Conservation (phyloP, 2,888 invertebrate genomes). For the Pterostichus niger region DNA sequence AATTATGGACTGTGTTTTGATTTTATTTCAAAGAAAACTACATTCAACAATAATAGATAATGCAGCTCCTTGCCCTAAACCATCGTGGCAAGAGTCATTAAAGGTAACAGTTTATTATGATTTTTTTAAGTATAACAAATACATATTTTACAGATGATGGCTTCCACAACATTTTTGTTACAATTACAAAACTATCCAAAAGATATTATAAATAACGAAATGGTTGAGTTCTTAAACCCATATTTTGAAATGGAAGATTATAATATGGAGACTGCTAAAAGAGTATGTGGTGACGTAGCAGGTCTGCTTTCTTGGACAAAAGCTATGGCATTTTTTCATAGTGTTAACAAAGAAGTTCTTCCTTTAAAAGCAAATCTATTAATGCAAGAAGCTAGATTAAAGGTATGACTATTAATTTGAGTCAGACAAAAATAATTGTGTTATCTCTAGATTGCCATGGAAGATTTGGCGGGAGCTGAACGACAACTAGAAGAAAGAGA, state of each 20-base stretch:
- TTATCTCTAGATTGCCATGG: conserved; percentile 86
- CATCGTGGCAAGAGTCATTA: conserved; percentile 97
- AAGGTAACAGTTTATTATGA: conserved; percentile 80
- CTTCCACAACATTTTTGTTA: conserved; percentile 93
- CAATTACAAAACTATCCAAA: conserved; percentile 97
- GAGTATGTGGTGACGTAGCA: conserved; percentile 98
- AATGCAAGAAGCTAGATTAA: conserved; percentile 92
- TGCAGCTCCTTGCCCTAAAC: conserved; percentile 91
- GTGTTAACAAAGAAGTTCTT: conserved; percentile 97
- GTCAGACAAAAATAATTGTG: not conserved
- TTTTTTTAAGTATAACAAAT: conserved; percentile 62
- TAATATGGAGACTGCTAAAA: conserved; percentile 96
- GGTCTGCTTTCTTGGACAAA: conserved; percentile 97
- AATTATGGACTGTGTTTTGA: conserved; percentile 97
- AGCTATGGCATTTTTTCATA: conserved; percentile 96
- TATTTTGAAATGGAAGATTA: conserved; percentile 98
- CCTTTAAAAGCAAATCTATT: conserved; percentile 95
- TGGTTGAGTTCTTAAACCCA: conserved; percentile 94
- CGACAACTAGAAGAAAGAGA: conserved; percentile 94
- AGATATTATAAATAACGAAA: conserved; percentile 97
- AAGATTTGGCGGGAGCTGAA: conserved; percentile 92
- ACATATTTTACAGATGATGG: conserved; percentile 88
- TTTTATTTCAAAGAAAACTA: conserved; percentile 93
- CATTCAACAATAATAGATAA: conserved; percentile 91
- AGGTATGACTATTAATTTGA: conserved; percentile 76